Evolutionary conservation across 2,113 vertebrate genomes (phyloP).

Genomic region (Clarias batrachus): DNA sequence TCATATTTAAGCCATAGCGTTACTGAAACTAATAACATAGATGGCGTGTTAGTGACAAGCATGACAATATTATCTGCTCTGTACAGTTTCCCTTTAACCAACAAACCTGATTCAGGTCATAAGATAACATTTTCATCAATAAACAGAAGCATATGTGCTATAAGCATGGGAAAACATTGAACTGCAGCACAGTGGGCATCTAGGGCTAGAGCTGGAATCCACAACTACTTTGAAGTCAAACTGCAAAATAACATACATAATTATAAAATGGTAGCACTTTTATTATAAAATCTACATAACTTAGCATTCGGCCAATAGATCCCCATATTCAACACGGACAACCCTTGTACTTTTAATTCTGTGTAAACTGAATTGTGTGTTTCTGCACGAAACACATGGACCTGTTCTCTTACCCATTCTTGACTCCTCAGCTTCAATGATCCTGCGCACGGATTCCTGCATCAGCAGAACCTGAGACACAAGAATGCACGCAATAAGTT

Average conservation of each 20-base stretch:
- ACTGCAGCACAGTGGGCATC: not conserved
- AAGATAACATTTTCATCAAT: not conserved
- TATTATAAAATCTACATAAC: not conserved
- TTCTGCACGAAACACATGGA: not conserved
- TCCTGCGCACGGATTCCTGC: constrained; percentile 96
- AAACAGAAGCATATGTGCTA: not conserved
- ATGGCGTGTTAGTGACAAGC: not conserved
- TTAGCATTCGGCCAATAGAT: not conserved
- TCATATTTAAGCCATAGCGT: not conserved
- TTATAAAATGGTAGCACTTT: not conserved
- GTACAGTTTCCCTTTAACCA: not conserved
- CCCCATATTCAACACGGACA: not conserved
- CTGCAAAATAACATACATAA: not conserved
- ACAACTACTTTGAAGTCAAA: not conserved
- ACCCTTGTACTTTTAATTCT: not conserved
- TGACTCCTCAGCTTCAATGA: constrained; percentile 93
- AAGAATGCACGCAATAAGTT: not conserved
- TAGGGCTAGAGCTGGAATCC: not conserved
- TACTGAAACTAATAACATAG: not conserved
- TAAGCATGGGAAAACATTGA: not conserved
- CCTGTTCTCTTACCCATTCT: constrained; percentile 83
- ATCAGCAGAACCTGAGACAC: constrained; percentile 86
- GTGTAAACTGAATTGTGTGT: not conserved
- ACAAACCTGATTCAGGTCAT: not conserved
- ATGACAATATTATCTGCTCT: not conserved